Base-by-base conservation (phyloP, 2,113 vertebrate species). In the Cochlearius cochlearius region DNA sequence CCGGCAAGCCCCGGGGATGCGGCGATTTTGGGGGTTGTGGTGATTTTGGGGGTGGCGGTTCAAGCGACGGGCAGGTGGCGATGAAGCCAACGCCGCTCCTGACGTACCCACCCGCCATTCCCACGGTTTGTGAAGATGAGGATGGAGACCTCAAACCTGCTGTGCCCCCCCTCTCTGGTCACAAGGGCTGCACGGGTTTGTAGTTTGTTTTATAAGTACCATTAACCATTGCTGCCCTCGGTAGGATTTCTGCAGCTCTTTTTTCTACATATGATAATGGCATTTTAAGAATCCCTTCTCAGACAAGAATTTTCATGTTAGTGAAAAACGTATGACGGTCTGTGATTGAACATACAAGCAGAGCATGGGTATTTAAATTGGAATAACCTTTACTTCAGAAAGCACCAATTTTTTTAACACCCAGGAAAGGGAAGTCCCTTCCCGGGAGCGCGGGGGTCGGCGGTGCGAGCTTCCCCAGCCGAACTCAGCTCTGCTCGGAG, bases 231-330 rank as follows among this genome's bases (percentile, higher is more conserved):
- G 1, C 49, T 73, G 73, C 53, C 91, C 47, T 39, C 27, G 55
- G 66, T 47, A 32, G 55, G 32, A 72, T 55, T 87, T 59, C 26
- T 64, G 81, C 38, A 66, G 56, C 53, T 1, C 0, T 21, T 92
- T 88, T 78, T 74, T 81, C 43, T 62, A 25, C 2, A 0, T 59
- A 29, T 14, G 16, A 47, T 77, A 81, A 81, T 18, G 9, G 55
- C 53, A 59, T 95, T 94, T 92, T 50, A 87, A 77, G 81, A 90
- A 90, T 87, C 81, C 85, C 72, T 67, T 67, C 53, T 73, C n/a
- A 30, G 12, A 87, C 16, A 29, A 45, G 59, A 64, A 77, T 73
- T 94, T 76, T 68, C 11, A 6, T 67, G 41, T 72, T 76, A 80
- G 20, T n/a, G 56, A 41, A 67, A 79, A 79, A 22, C 12, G 23